Base-by-base conservation (phyloP, 2,888 invertebrate species). In the Cinara cedri region DNA sequence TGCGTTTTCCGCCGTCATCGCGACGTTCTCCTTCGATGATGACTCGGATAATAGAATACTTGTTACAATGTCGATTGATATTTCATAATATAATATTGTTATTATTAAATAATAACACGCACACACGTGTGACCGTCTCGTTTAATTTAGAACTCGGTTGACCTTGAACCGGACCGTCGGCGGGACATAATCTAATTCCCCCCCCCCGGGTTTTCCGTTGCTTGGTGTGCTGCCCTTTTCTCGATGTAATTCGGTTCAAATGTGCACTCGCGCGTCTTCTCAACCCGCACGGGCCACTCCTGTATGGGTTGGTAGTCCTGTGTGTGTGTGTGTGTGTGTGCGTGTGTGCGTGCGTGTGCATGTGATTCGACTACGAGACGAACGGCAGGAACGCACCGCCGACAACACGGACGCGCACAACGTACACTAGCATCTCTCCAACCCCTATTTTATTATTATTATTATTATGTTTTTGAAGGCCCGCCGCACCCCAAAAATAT, bases 291-390 rank as follows among this genome's bases (percentile, higher is more conserved):
- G 26, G 51, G 13, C 72, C 24, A n/a, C 24, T 55, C 46, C 46
- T 11, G 24, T 75, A 62, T 62, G 68, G 60, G 78, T 78, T 78
- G 78, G 78, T 78, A 78, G 60, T 78, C 78, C 78, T 78, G 78
- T 78, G 42, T 19, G 65, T 68, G 76, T 72, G 72, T 72, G 51
- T 11, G 16, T 70, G 51, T 54, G 51, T 51, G 68, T 63, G n/a
- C 42, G 63, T 34, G 42, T 71, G 70, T 57, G 55, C 55, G 44
- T 66, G 19, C 44, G 75, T 55, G 46, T 14, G 55, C 66, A 6
- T 6, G 34, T 6, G 34, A 34, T 34, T 34, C 34, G 34, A 34
- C 34, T 34, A 34, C 34, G 51, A 68, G 21, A 51, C 72, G n/a
- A 71, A 55, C 71, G 11, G 54, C 71, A 8, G 54, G 26, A 75